A percentile compares a stretch with the other conserved stretches of the same genome.
Evolutionary conservation across 2,797 vertebrate species (phyloP).

Genomic region (Scolopax bukidnonensis): DNA sequence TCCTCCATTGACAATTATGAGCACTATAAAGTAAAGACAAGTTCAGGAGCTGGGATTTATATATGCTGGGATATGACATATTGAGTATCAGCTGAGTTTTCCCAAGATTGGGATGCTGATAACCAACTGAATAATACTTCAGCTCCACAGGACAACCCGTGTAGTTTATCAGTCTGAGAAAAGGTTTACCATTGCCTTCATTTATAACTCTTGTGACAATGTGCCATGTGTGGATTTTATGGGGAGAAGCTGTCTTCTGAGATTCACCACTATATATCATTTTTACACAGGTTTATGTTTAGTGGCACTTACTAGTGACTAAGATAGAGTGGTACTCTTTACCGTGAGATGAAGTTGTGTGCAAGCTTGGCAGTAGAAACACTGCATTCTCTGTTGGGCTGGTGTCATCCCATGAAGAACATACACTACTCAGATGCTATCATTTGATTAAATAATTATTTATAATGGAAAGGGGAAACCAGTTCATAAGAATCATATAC

Average conservation of each 20-base stretch:
- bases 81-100: background rate
- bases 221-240: background rate
- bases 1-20: background rate
- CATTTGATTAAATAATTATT: background rate
- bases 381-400: background rate
- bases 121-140: background rate
- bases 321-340: background rate
- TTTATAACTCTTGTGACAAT: background rate
- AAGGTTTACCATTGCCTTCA: background rate
- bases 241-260: constrained; percentile 7
- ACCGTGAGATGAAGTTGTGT: background rate
- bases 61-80: background rate
- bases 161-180: constrained; percentile 8
- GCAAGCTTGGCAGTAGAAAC: background rate
- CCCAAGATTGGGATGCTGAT: background rate
- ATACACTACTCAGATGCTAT: background rate
- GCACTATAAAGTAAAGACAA: background rate
- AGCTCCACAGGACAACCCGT: background rate
- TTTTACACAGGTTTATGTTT: constrained; percentile 35
- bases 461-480: background rate
- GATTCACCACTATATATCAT: background rate
- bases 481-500: background rate
- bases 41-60: background rate
- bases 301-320: constrained; percentile 9
- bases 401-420: background rate